Conservation (phyloP, 2,888 invertebrate species). For the Aradus depressus region DNA sequence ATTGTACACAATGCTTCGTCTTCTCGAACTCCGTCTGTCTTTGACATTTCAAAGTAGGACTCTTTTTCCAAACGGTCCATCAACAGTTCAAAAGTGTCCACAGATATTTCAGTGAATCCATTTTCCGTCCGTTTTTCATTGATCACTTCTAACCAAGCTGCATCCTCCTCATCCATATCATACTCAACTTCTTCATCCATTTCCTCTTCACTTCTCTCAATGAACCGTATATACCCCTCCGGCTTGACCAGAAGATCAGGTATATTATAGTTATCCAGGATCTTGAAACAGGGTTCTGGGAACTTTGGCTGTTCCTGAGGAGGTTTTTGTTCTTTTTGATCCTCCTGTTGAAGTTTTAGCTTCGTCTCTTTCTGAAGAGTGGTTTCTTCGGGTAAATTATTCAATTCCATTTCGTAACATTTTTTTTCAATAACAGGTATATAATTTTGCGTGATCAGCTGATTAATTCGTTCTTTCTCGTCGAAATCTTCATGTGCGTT, state of each 20-base stretch:
- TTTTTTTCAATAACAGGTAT: no score
- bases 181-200: conserved; percentile 87
- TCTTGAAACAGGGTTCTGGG: conserved; percentile 56
- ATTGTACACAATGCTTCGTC: conserved; percentile 98
- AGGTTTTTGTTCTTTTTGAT: no score
- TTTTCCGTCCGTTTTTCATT: conserved; percentile 69
- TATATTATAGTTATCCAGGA: conserved; percentile 66
- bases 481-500: no score
- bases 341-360: no score
- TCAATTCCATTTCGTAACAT: no score
- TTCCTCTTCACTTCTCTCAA: conserved; percentile 88
- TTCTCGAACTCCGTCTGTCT: conserved; percentile 57
- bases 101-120: conserved; percentile 60
- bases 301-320: conserved; percentile 40
- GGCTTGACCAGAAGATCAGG: conserved; percentile 73
- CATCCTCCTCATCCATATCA: conserved; percentile 96
- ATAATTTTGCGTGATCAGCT: no score
- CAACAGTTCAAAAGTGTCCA: conserved; percentile 78
- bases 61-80: conserved; percentile 98
- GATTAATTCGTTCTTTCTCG: no score
- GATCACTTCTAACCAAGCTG: conserved; percentile 80
- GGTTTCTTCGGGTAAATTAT: no score
- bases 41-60: conserved; percentile 70
- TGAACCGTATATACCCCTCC: conserved; percentile 74
- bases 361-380: no score